Conservation (phyloP, 2,113 vertebrate genomes). For the Gambusia affinis region DNA sequence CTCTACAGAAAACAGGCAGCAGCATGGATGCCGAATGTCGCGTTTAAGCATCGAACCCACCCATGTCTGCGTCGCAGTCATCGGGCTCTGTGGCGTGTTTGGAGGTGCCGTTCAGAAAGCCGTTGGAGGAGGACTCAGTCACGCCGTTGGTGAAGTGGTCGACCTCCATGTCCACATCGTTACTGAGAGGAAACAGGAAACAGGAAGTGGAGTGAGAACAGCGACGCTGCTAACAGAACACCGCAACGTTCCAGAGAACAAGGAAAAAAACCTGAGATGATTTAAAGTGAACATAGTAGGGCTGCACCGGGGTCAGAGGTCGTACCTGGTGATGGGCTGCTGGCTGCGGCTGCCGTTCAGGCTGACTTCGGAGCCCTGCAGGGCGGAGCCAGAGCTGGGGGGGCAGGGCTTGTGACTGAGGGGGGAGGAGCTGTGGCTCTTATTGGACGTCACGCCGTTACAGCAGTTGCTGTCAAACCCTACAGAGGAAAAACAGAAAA, state of each 20-base stretch:
- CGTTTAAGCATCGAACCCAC: slow-evolving; percentile 60
- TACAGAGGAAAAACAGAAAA: slow-evolving; percentile 17
- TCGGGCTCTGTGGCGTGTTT: slow-evolving; percentile 92
- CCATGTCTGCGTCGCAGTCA: slow-evolving; percentile 98
- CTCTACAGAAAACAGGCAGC: not conserved
- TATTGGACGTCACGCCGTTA: slow-evolving; percentile 94
- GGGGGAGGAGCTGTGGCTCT: slow-evolving; percentile 86
- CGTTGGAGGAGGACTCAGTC: slow-evolving; percentile 94
- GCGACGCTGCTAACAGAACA: too few species aligned
- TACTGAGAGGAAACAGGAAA: slow-evolving; percentile 68
- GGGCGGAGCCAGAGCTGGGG: slow-evolving; percentile 65
- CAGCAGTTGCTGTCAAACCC: slow-evolving; percentile 95
- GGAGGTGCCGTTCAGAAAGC: slow-evolving; percentile 97
- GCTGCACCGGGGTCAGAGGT: not conserved
- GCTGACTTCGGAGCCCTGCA: slow-evolving; percentile 89
- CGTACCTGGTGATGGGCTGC: slow-evolving; percentile 86
- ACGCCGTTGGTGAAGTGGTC: slow-evolving; percentile 98
- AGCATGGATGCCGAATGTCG: not conserved
- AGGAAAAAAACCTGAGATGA: too few species aligned
- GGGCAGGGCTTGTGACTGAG: slow-evolving; percentile 91
- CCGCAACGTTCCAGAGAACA: too few species aligned
- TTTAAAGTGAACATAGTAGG: too few species aligned
- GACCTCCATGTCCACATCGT: slow-evolving; percentile 97
- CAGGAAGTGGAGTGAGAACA: not conserved
- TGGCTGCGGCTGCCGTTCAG: slow-evolving; percentile 92